These are phyloP conservation scores for Epinephelus coioides DNA, from an alignment of 2,797 vertebrate genomes.

Conservation along the genomic window DNA sequence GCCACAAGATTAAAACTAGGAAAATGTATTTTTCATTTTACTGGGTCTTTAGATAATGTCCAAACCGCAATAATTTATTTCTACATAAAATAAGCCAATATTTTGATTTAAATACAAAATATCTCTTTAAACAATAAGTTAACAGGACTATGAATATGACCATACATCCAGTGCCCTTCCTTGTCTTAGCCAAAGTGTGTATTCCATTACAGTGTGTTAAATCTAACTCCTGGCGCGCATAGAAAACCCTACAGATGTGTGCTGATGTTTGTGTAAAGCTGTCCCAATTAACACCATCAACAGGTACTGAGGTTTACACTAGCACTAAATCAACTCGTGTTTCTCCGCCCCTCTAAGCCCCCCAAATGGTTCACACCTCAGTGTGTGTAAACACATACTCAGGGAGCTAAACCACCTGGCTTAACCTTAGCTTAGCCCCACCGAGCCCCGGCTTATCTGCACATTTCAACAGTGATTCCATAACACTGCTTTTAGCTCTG, in stretches of 20 bases:
- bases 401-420: constrained; percentile 77
- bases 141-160: too few species aligned
- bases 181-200: constrained; percentile 7
- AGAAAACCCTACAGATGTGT: constrained; percentile 45
- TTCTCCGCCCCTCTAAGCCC: constrained; percentile 78
- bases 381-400: constrained; percentile 80
- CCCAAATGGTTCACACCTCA: constrained; percentile 81
- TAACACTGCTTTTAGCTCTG: constrained; percentile 53
- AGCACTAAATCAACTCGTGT: constrained; percentile 75
- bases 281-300: constrained; percentile 75
- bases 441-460: constrained; percentile 79
- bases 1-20: too few species aligned
- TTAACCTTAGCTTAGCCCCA: constrained; percentile 78
- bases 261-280: constrained; percentile 63
- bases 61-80: too few species aligned
- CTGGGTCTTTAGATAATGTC: too few species aligned
- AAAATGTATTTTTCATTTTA: too few species aligned
- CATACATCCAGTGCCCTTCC: not conserved
- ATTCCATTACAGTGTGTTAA: constrained; percentile 11
- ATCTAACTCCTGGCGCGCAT: constrained; percentile 29
- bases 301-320: constrained; percentile 77
- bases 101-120: too few species aligned
- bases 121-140: not conserved
- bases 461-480: constrained; percentile 85
- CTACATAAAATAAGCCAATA: too few species aligned